Conservation (phyloP, 2,888 invertebrate species). For the Acheta domesticus region DNA sequence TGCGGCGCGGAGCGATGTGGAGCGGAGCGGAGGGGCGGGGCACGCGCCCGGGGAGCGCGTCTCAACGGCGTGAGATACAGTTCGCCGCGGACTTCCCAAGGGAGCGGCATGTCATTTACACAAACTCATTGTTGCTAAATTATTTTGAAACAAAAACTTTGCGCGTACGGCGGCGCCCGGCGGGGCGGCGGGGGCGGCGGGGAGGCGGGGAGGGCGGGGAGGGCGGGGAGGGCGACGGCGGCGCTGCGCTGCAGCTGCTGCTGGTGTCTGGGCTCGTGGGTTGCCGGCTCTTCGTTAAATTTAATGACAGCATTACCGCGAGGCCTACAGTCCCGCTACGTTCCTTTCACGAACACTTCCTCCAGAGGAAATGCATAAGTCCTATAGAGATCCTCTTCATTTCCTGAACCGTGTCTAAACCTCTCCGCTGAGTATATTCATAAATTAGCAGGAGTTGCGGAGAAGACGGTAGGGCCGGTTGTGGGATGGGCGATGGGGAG, state of each 20-base stretch:
- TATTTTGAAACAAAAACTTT: neutral
- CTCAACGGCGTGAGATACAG: too few relatives aligned
- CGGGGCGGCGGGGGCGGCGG: too few relatives aligned
- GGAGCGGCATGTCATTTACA: neutral
- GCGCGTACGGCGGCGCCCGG: too few relatives aligned
- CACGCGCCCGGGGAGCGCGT: too few relatives aligned
- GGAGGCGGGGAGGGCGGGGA: too few relatives aligned
- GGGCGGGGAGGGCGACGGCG: too few relatives aligned
- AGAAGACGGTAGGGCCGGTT: neutral
- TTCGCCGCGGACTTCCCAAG: neutral
- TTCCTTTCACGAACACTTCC: slow-evolving; percentile 10
- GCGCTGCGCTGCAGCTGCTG: too few relatives aligned
- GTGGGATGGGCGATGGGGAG: too few relatives aligned
- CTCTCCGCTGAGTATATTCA: neutral
- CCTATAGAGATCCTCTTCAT: slow-evolving; percentile 10
- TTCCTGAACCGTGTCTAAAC: neutral
- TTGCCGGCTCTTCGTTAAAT: neutral
- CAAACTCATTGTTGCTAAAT: slow-evolving; percentile 18
- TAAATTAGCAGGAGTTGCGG: neutral
- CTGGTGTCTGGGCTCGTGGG: too few relatives aligned
- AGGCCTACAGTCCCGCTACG: neutral
- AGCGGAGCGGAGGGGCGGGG: too few relatives aligned
- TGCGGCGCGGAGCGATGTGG: too few relatives aligned
- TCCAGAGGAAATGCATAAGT: neutral
- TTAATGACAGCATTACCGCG: neutral